These are phyloP conservation scores for Cnemophilus loriae DNA, from an alignment of 2,113 vertebrate species.

Conservation along the genomic window DNA sequence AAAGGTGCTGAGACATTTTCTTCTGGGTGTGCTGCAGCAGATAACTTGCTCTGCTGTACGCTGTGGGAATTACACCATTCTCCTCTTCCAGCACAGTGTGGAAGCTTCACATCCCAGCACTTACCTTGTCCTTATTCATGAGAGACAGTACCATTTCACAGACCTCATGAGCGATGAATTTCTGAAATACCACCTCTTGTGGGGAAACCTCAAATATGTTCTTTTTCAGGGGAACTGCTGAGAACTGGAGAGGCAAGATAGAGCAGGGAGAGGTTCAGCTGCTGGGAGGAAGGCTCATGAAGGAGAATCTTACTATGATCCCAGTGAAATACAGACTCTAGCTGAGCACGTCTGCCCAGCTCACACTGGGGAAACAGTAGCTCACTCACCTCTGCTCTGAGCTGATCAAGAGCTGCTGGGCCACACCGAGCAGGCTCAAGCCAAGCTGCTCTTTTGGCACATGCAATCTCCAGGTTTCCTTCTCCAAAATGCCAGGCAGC, in stretches of 20 bases:
- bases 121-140: constrained; percentile 81
- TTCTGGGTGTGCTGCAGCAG: not conserved
- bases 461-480: not conserved
- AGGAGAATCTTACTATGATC: not conserved
- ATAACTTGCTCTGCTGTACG: too few relatives aligned
- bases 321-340: not conserved
- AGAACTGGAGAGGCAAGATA: constrained; percentile 63
- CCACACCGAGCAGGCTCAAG: not conserved
- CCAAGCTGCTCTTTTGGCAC: not conserved
- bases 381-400: not conserved
- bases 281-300: not conserved
- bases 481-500: not conserved
- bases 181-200: constrained; percentile 84
- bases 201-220: constrained; percentile 80
- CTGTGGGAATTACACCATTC: not conserved
- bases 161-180: constrained; percentile 70
- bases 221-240: constrained; percentile 65
- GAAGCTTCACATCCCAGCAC: not conserved
- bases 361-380: not conserved
- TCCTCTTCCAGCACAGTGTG: not conserved
- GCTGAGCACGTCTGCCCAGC: not conserved
- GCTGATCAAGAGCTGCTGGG: not conserved
- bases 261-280: not conserved
- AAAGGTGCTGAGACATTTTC: not conserved
- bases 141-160: constrained; percentile 75